Conservation (phyloP, 2,888 invertebrate genomes). For the Emesis furor region DNA sequence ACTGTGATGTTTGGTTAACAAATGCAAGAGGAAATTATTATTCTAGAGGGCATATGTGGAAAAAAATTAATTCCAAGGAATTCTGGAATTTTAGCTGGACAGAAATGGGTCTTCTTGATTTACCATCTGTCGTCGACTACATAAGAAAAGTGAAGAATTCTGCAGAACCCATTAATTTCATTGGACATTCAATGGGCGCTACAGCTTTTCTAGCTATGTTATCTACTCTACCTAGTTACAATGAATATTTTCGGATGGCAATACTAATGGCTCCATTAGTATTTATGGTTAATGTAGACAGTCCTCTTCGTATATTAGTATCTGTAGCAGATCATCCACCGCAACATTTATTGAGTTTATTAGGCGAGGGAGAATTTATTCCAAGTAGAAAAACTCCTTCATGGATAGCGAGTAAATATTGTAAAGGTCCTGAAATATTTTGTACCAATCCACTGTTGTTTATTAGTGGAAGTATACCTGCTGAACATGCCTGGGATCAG, state of each 20-base stretch:
- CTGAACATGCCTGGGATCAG: slow-evolving; percentile 72
- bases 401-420: slow-evolving; percentile 80
- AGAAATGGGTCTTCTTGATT: slow-evolving; percentile 84
- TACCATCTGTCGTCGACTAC: slow-evolving; percentile 83
- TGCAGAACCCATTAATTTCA: slow-evolving; percentile 80
- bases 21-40: slow-evolving; percentile 88
- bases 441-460: slow-evolving; percentile 85
- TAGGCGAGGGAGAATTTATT: slow-evolving; percentile 82
- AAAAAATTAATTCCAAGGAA: slow-evolving; percentile 74
- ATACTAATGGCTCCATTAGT: slow-evolving; percentile 83
- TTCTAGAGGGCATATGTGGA: slow-evolving; percentile 81
- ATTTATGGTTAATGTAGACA: slow-evolving; percentile 81
- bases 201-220: slow-evolving; percentile 83
- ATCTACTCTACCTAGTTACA: slow-evolving; percentile 81
- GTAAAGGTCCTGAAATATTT: slow-evolving; percentile 78
- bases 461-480: slow-evolving; percentile 79
- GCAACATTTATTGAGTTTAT: slow-evolving; percentile 75
- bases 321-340: slow-evolving; percentile 76
- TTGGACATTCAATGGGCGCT: slow-evolving; percentile 87
- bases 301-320: slow-evolving; percentile 80
- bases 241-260: slow-evolving; percentile 82
- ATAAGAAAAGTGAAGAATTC: slow-evolving; percentile 79
- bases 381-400: slow-evolving; percentile 80
- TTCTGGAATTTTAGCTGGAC: slow-evolving; percentile 86
- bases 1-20: slow-evolving; percentile 93